Base-by-base conservation (phyloP, 1,140 invertebrate genomes). In the Drosophila biarmipes region DNA sequence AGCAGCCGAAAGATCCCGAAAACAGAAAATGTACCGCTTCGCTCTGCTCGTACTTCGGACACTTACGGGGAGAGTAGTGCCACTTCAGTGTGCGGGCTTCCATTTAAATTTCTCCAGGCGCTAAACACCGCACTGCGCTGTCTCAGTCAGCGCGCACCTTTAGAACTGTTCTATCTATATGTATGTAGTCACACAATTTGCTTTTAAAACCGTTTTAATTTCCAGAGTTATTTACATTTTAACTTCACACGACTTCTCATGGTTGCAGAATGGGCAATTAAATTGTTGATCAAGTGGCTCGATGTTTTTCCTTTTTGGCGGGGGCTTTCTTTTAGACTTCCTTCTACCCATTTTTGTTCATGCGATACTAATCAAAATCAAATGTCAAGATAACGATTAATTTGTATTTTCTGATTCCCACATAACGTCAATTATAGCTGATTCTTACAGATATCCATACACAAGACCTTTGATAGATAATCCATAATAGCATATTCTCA, bases 201-300 rank as follows among this genome's bases (percentile, higher is more conserved):
- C 0, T 3, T 0, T 21, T 3, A 15, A 48, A 27, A 10, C 0
- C 14, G 15, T 10, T 4, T 8, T 15, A 7, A 29, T 10, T 14
- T 6, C 2, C 6, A 15, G n/a, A 48, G 14, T 0, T 29, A 15
- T 31, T 8, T 94, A 99, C 98, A 99, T 98, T 95, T 99, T 99
- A 40, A 99, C 99, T 94, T 99, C 98, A 93, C 99, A 99, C 1
- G 98, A 99, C 85, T 98, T 98, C 93, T 99, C 99, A 91, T 99
- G 99, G 93, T 99, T 99, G 92, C 99, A 99, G 94, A 99, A 99
- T 6, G 99, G 99, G 91, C 99, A 99, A 92, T 99, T 99, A 92
- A 99, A 99, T 89, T 98, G 96, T 49, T 96, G 96, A 90, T 99
- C 98, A 29, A 99, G 92, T 2, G 98, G 64, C 45, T 68, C 64